Evolutionary conservation across 1,140 invertebrate genomes (phyloP).

Genomic region (Cotesia glomerata): DNA sequence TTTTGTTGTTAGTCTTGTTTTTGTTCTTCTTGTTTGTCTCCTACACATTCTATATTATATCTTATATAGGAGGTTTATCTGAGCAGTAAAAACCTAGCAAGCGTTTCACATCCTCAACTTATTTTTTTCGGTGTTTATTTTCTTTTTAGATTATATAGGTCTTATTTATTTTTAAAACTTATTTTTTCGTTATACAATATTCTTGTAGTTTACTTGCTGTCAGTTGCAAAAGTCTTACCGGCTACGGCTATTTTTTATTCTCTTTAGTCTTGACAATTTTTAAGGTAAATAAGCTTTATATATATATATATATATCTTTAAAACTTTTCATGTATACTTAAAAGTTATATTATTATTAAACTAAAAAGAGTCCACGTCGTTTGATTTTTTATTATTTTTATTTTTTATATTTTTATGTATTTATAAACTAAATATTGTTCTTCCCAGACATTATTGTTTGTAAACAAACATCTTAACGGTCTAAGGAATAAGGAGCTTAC

Average conservation of each 20-base stretch:
- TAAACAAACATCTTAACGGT: no score
- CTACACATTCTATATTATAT: background rate
- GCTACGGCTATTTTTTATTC: background rate
- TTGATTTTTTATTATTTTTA: no score
- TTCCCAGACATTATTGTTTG: no score
- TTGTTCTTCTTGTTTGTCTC: background rate
- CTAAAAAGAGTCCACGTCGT: no score
- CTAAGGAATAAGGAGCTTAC: no score
- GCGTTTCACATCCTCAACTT: background rate
- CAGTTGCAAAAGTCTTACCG: background rate
- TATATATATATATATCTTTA: no score
- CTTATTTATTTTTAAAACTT: background rate
- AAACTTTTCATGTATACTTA: no score
- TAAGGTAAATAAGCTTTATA: background rate
- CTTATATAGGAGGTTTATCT: background rate
- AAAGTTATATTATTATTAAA: no score
- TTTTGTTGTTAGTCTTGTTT: no score
- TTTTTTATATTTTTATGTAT: no score
- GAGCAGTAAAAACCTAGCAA: background rate
- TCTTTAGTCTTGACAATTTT: background rate
- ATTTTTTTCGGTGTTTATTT: background rate
- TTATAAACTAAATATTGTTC: no score
- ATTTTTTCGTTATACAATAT: background rate
- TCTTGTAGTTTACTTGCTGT: background rate
- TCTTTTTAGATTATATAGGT: background rate